A percentile compares a stretch with the other conserved stretches of the same genome.
Evolutionary conservation across 2,797 vertebrate genomes (phyloP).

Genomic region (Sebastes itinus): DNA sequence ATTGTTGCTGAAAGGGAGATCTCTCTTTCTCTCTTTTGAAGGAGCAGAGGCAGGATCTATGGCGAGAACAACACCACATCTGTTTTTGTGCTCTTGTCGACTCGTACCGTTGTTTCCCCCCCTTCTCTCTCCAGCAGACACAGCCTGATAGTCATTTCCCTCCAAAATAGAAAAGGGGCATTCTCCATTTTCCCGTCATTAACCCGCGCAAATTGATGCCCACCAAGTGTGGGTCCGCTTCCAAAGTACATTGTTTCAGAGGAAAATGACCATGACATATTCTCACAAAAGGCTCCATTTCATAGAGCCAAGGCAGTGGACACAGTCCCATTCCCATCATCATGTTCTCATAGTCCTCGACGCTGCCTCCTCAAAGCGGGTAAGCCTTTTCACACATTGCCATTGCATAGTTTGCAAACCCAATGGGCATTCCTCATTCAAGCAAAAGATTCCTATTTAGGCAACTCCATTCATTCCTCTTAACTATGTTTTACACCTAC

Average conservation of each 20-base stretch:
- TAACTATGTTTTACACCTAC: conserved; percentile 49
- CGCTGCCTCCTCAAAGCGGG: conserved; percentile 59
- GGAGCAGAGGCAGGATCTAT: conserved; percentile 77
- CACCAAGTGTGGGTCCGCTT: conserved; percentile 76
- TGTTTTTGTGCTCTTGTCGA: conserved; percentile 68
- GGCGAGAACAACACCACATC: conserved; percentile 77
- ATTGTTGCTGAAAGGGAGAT: conserved; percentile 72
- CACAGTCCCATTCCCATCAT: conserved; percentile 65
- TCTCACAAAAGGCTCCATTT: conserved; percentile 77
- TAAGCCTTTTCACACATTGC: conserved; percentile 66
- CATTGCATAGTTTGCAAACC: conserved; percentile 66
- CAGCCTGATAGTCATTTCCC: conserved; percentile 46
- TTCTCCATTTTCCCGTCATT: conserved; percentile 70
- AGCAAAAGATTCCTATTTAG: conserved; percentile 69
- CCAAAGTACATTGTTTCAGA: conserved; percentile 79
- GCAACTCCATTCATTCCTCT: conserved; percentile 66
- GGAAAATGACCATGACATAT: conserved; percentile 77
- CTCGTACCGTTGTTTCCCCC: conserved; percentile 70
- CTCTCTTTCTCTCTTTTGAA: conserved; percentile 62
- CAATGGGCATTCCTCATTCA: conserved; percentile 69
- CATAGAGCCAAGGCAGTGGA: conserved; percentile 67
- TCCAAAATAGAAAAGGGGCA: conserved; percentile 64
- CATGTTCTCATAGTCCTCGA: conserved; percentile 74
- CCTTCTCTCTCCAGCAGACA: conserved; percentile 19
- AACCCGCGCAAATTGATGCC: conserved; percentile 63